Percentiles rank a stretch among this genome's conserved stretches.
Conservation (phyloP, 1,140 invertebrate genomes). For the Drosophila mayri region DNA sequence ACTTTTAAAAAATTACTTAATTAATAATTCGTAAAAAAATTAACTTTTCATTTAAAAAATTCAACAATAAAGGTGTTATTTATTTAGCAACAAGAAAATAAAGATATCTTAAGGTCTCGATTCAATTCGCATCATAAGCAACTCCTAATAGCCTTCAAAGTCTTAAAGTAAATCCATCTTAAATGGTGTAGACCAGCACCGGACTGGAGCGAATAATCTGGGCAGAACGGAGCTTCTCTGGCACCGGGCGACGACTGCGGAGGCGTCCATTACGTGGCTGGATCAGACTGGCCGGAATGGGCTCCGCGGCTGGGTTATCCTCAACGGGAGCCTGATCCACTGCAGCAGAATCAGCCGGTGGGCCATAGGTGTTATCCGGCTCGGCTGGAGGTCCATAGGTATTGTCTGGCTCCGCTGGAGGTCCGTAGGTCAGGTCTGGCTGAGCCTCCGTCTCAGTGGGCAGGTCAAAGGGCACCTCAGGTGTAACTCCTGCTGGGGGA, state of each 20-base stretch:
- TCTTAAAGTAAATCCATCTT: neutral
- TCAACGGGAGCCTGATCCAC: conserved; percentile 50
- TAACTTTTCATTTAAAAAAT: conserved; percentile 14
- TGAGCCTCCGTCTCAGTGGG: conserved; percentile 77
- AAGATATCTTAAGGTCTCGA: neutral
- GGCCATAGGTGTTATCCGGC: conserved; percentile 69
- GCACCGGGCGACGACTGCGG: conserved; percentile 49
- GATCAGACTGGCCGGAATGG: conserved; percentile 67
- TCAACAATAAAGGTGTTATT: conserved; percentile 40
- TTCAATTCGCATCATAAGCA: conserved; percentile 11
- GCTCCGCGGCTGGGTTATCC: conserved; percentile 48
- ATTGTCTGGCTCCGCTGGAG: conserved; percentile 59
- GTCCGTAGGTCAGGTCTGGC: conserved; percentile 71
- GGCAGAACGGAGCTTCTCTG: conserved; percentile 63
- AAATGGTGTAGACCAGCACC: conserved; percentile 69
- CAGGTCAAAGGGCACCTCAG: conserved; percentile 72
- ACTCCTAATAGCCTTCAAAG: neutral
- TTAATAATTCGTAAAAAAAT: too few species aligned
- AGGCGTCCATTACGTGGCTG: conserved; percentile 69
- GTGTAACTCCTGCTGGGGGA: conserved; percentile 74
- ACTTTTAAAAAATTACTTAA: too few species aligned
- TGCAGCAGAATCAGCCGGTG: conserved; percentile 46
- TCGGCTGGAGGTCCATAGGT: conserved; percentile 67
- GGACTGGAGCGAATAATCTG: conserved; percentile 73
- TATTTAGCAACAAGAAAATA: conserved; percentile 38